These are phyloP conservation scores for Helarctos malayanus DNA, from an alignment of 2,797 vertebrate genomes.

Conservation along the genomic window DNA sequence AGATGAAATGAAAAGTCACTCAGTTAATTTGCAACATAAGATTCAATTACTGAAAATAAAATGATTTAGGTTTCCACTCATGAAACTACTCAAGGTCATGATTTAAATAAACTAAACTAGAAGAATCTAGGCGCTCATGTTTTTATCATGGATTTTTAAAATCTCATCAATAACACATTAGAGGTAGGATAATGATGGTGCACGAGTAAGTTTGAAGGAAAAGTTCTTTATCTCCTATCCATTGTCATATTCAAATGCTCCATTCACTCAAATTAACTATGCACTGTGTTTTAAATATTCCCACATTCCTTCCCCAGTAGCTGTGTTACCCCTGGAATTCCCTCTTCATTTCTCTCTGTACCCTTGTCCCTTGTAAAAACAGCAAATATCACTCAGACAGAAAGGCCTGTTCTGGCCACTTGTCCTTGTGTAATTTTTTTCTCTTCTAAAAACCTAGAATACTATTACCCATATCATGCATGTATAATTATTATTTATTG, in stretches of 20 bases:
- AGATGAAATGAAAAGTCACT: not conserved
- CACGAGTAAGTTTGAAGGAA: not conserved
- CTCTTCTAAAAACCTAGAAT: not conserved
- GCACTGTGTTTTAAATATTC: not conserved
- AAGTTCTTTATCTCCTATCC: not conserved
- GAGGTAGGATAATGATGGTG: not conserved
- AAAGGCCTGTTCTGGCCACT: not conserved
- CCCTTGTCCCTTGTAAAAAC: not conserved
- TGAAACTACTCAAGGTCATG: not conserved
- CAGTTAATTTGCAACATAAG: not conserved
- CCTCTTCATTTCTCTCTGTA: not conserved
- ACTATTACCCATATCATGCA: not conserved
- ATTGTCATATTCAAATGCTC: not conserved
- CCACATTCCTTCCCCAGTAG: not conserved
- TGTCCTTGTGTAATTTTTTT: not conserved
- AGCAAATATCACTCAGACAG: not conserved
- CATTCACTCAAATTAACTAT: not conserved
- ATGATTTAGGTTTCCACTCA: not conserved
- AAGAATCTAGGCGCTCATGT: not conserved
- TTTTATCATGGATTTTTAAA: constrained; percentile 6
- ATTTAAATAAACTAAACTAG: constrained; percentile 2
- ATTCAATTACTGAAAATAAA: constrained; percentile 47
- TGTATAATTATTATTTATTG: not conserved
- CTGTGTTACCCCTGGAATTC: not conserved
- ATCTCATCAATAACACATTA: not conserved